Evolutionary conservation across 2,797 vertebrate genomes (phyloP).

Genomic region (Eremophila alpestris): DNA sequence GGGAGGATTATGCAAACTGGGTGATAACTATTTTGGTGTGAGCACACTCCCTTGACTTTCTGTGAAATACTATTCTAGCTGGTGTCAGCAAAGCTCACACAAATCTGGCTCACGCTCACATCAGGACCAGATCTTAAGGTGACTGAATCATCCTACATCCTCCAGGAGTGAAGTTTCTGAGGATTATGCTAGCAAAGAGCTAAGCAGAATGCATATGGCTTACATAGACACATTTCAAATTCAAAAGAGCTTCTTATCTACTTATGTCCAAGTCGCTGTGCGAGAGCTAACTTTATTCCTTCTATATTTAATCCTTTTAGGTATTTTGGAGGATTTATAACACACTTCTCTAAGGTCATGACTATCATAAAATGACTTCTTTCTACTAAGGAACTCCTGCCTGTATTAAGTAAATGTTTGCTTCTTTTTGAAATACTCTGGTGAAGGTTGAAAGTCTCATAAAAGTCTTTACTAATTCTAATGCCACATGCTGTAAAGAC

Average conservation of each 20-base stretch:
- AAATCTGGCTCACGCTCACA: neutral
- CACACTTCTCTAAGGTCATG: neutral
- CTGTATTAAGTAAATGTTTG: neutral
- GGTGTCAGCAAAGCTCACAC: neutral
- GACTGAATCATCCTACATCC: neutral
- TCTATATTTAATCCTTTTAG: slow-evolving; percentile 20
- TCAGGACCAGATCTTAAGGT: neutral
- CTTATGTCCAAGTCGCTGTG: neutral
- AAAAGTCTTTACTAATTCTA: neutral
- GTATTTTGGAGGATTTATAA: neutral
- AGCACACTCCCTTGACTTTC: neutral
- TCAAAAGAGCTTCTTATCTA: slow-evolving; percentile 29
- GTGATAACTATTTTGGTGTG: neutral
- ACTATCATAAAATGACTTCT: neutral
- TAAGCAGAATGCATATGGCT: neutral
- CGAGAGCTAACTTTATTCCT: slow-evolving; percentile 17
- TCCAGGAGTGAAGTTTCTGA: neutral
- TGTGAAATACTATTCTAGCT: neutral
- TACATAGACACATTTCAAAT: neutral
- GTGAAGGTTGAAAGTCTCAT: neutral
- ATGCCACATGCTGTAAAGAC: neutral
- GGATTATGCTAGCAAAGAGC: neutral
- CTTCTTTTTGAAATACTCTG: neutral
- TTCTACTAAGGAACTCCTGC: neutral
- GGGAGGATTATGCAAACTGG: neutral